These are phyloP conservation scores for Poecilia picta DNA, from an alignment of 2,797 vertebrate genomes.

Conservation along the genomic window DNA sequence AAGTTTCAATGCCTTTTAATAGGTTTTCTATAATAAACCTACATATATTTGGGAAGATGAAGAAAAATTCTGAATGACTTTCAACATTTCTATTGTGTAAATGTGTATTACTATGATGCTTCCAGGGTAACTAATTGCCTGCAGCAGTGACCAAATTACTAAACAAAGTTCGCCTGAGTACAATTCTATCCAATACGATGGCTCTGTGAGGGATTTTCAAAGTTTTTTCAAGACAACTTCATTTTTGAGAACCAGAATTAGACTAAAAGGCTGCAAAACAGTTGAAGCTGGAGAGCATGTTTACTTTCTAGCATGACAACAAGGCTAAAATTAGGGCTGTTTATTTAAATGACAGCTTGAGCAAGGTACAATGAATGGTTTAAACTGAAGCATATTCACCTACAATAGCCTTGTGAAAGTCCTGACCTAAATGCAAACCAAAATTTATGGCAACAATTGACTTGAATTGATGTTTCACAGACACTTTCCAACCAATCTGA, in stretches of 20 bases:
- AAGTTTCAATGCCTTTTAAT: neutral
- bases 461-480: neutral
- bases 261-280: neutral
- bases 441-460: neutral
- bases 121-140: neutral
- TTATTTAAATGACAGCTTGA: neutral
- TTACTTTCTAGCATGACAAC: neutral
- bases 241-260: neutral
- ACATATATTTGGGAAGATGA: neutral
- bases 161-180: neutral
- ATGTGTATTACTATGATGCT: neutral
- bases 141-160: neutral
- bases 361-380: neutral
- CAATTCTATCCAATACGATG: neutral
- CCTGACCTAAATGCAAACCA: neutral
- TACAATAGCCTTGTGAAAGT: neutral
- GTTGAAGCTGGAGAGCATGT: neutral
- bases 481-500: neutral
- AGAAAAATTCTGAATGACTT: neutral
- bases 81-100: neutral
- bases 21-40: neutral
- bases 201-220: neutral
- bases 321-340: neutral
- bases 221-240: neutral
- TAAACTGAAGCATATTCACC: neutral